Percentiles rank a stretch among this genome's conserved stretches.
Conservation (phyloP, 2,113 vertebrate species). For the Anolis carolinensis region DNA sequence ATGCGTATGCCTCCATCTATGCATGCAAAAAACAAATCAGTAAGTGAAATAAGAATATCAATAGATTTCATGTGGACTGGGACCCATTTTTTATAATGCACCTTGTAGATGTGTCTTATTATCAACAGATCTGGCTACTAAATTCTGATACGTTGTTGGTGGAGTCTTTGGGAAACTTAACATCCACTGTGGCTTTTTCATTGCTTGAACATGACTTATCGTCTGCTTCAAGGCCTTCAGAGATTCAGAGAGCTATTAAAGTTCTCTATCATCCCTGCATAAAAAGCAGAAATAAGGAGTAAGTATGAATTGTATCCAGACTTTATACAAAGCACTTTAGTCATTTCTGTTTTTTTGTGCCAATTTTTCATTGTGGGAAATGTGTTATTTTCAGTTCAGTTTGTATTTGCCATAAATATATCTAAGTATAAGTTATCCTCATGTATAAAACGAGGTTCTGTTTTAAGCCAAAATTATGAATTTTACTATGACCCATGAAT, state of each 20-base stretch:
- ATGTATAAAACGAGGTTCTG: too few species aligned
- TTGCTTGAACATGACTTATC: slow-evolving; percentile 62
- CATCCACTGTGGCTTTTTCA: slow-evolving; percentile 53
- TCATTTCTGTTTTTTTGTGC: slow-evolving; percentile 22
- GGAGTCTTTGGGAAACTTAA: slow-evolving; percentile 72
- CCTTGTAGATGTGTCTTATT: slow-evolving; percentile 17
- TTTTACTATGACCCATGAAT: too few species aligned
- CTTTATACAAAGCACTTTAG: background rate
- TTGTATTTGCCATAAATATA: slow-evolving; percentile 19
- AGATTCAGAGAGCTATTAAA: slow-evolving; percentile 81
- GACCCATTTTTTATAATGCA: background rate
- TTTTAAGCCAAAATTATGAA: too few species aligned
- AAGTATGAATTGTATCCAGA: slow-evolving; percentile 66
- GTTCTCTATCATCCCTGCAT: slow-evolving; percentile 87
- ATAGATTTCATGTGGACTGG: background rate
- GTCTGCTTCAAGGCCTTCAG: slow-evolving; percentile 56
- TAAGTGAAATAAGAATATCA: background rate
- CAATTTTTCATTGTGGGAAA: background rate
- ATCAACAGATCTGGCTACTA: slow-evolving; percentile 90
- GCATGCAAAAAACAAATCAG: background rate
- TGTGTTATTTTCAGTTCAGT: background rate
- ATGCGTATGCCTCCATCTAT: background rate
- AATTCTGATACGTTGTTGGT: slow-evolving; percentile 90
- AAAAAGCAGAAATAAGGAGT: slow-evolving; percentile 84
- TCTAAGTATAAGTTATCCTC: background rate